Conservation (phyloP, 2,113 vertebrate species). For the Chaetodon trifascialis region DNA sequence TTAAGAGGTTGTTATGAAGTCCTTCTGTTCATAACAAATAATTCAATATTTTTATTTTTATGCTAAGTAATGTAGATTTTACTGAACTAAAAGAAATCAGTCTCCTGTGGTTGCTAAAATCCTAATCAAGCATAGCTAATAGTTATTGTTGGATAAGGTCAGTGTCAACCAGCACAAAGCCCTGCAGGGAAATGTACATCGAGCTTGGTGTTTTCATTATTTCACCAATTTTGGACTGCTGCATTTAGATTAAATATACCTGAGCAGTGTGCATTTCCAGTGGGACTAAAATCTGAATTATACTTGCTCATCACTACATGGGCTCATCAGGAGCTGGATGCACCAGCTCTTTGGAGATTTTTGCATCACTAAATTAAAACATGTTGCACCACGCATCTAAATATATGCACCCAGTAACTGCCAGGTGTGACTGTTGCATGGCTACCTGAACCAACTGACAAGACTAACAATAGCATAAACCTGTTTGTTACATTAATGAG, state of each 20-base stretch:
- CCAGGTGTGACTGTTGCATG: too few species aligned
- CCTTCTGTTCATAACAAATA: neutral
- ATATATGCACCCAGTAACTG: too few species aligned
- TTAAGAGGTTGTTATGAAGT: neutral
- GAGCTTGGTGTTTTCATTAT: slow-evolving; percentile 3
- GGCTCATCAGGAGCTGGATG: neutral
- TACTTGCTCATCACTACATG: neutral
- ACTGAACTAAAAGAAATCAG: neutral
- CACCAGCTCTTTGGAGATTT: neutral
- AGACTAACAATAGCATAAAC: too few species aligned
- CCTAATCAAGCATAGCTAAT: slow-evolving; percentile 27
- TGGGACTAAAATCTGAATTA: neutral
- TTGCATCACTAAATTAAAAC: neutral
- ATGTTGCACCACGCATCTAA: neutral
- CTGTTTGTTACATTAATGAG: too few species aligned
- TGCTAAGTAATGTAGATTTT: neutral
- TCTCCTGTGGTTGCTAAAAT: slow-evolving; percentile 3
- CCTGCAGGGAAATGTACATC: neutral
- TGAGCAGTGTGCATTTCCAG: neutral
- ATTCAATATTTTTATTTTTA: neutral
- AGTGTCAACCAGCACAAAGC: slow-evolving; percentile 5
- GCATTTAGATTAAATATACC: neutral
- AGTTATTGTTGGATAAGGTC: slow-evolving; percentile 13
- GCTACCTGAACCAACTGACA: too few species aligned
- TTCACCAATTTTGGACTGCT: neutral